These are phyloP conservation scores for Malthinus seriepunctatus DNA, from an alignment of 2,888 invertebrate genomes.

Conservation along the genomic window DNA sequence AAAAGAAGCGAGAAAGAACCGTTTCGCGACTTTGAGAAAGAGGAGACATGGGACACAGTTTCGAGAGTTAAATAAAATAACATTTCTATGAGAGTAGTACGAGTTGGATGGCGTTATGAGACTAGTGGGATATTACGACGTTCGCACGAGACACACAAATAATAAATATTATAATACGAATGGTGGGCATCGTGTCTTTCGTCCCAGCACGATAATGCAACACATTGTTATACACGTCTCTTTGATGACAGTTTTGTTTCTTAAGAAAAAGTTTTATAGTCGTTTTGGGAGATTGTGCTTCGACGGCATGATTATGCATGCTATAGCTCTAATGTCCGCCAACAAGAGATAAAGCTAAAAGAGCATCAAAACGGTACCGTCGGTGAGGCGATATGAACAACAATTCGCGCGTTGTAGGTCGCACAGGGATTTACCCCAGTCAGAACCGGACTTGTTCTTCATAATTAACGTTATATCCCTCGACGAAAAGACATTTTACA, in stretches of 20 bases:
- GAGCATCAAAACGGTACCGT: constrained; percentile 27
- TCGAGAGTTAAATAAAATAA: constrained; percentile 54
- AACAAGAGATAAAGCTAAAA: constrained; percentile 23
- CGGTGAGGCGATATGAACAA: constrained; percentile 34
- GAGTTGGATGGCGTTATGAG: constrained; percentile 48
- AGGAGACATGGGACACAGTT: constrained; percentile 51
- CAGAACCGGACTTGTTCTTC: constrained; percentile 62
- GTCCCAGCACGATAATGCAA: constrained; percentile 51
- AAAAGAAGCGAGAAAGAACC: constrained; percentile 54
- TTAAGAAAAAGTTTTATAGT: constrained; percentile 55
- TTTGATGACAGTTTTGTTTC: constrained; percentile 53
- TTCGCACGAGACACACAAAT: constrained; percentile 54
- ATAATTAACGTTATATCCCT: constrained; percentile 64
- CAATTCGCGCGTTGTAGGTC: constrained; percentile 35
- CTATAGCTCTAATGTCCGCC: constrained; percentile 28
- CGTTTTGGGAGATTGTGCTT: constrained; percentile 44
- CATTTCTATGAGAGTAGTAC: constrained; percentile 50
- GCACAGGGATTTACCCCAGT: constrained; percentile 44
- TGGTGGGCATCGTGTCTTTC: constrained; percentile 42
- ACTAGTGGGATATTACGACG: constrained; percentile 46
- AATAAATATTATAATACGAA: constrained; percentile 57
- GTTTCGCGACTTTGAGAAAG: constrained; percentile 53
- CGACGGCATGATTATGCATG: constrained; percentile 38
- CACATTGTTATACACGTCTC: constrained; percentile 54
- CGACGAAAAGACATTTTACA: constrained; percentile 46